These are phyloP conservation scores for Drosophila monieri DNA, from an alignment of 2,888 invertebrate genomes.

Conservation along the genomic window DNA sequence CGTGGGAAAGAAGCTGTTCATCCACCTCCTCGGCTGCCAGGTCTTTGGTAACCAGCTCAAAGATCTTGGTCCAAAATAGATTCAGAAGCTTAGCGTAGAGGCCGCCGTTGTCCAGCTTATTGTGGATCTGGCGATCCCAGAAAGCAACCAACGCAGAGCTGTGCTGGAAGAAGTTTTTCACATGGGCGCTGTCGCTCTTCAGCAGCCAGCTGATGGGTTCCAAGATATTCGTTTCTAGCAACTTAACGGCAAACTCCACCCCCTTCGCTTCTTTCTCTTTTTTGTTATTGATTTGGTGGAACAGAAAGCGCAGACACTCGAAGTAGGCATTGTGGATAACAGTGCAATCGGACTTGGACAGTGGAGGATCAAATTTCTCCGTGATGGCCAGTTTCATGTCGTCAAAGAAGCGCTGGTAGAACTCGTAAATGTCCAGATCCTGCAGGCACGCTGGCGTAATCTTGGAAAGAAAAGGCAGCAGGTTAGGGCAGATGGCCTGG, in stretches of 20 bases:
- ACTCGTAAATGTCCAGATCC: constrained; percentile 81
- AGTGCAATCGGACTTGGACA: constrained; percentile 87
- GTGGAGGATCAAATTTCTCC: constrained; percentile 85
- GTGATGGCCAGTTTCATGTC: constrained; percentile 87
- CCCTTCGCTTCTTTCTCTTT: constrained; percentile 44
- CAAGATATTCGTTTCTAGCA: constrained; percentile 75
- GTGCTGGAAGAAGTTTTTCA: constrained; percentile 85
- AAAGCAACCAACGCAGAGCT: constrained; percentile 85
- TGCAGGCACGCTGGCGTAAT: constrained; percentile 82
- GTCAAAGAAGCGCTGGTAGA: constrained; percentile 88
- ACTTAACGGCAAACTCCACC: constrained; percentile 49
- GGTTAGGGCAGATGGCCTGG: constrained; percentile 88
- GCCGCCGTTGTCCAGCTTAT: constrained; percentile 59
- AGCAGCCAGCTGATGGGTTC: constrained; percentile 85
- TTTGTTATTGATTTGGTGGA: constrained; percentile 84
- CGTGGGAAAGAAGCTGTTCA: constrained; percentile 80
- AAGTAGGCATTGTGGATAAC: constrained; percentile 88
- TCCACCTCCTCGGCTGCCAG: constrained; percentile 62
- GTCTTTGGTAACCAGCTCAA: constrained; percentile 62
- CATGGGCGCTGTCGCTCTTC: constrained; percentile 75
- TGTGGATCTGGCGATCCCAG: constrained; percentile 84
- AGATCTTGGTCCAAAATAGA: constrained; percentile 80
- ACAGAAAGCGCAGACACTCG: constrained; percentile 89
- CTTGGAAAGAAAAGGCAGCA: constrained; percentile 90
- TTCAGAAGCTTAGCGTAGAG: constrained; percentile 70